phyloP scores from a whole-genome alignment of 1,140 invertebrate genomes.

The Brachionus asplanchnoidis region DNA sequence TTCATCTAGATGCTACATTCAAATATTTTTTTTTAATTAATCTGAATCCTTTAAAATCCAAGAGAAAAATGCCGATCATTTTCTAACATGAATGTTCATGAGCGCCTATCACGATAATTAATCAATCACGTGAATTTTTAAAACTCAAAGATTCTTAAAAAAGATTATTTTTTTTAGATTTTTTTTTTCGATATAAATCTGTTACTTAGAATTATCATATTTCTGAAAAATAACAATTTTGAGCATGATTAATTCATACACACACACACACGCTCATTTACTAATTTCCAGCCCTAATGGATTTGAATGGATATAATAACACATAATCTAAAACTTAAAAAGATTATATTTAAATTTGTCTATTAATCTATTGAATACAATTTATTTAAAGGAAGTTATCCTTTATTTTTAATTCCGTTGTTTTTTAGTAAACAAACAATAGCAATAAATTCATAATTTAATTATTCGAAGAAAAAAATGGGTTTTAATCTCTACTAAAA shows the following conservation, averaged over 20 bases:
- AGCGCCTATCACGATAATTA: not conserved
- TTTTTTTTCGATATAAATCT: not conserved
- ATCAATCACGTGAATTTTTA: not conserved
- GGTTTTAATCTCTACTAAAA: too few species aligned
- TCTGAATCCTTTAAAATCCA: not conserved
- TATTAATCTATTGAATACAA: not conserved
- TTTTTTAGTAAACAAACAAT: not conserved
- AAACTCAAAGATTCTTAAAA: not conserved
- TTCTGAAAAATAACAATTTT: not conserved
- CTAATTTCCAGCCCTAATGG: not conserved
- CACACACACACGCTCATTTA: not conserved
- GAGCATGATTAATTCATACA: not conserved
- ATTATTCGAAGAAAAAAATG: too few species aligned
- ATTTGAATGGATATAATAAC: not conserved
- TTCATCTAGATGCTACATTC: not conserved
- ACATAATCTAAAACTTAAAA: not conserved
- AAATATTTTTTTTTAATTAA: conserved; percentile 8
- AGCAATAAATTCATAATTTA: not conserved
- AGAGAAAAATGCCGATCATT: not conserved
- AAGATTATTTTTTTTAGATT: not conserved
- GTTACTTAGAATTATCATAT: not conserved
- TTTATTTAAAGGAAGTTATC: not conserved
- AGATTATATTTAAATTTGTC: not conserved
- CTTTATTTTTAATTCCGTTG: not conserved
- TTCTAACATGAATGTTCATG: not conserved